Evolutionary conservation across 2,888 invertebrate species (phyloP).

Genomic region (Pediacus dermestoides): DNA sequence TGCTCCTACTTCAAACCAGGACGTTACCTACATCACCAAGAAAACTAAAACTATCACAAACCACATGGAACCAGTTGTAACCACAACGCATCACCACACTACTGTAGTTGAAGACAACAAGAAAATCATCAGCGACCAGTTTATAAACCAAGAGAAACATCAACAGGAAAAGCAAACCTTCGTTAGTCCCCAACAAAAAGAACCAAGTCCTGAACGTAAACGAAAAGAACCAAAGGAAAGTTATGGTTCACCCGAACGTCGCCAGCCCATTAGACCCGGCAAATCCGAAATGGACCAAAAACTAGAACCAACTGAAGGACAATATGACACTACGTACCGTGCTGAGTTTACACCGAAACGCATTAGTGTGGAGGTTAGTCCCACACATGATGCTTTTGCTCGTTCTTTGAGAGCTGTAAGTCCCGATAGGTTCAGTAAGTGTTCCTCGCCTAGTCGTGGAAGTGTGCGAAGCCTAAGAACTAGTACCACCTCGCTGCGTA

Average conservation of each 20-base stretch:
- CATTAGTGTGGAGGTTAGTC: slow-evolving; percentile 64
- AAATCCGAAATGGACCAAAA: slow-evolving; percentile 40
- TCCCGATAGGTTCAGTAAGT: slow-evolving; percentile 53
- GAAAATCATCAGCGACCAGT: slow-evolving; percentile 25
- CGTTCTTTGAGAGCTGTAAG: slow-evolving; percentile 66
- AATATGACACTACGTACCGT: slow-evolving; percentile 61
- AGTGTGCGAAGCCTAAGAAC: slow-evolving; percentile 51
- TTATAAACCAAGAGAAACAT: slow-evolving; percentile 33
- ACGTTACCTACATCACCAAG: slow-evolving; percentile 14
- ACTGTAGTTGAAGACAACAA: slow-evolving; percentile 20
- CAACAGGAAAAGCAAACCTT: slow-evolving; percentile 27
- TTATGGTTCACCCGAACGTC: slow-evolving; percentile 32
- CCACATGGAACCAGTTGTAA: too few relatives aligned
- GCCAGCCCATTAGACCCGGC: slow-evolving; percentile 37
- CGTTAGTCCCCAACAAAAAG: slow-evolving; percentile 6
- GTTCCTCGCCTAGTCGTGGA: slow-evolving; percentile 56
- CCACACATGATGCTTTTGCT: slow-evolving; percentile 74
- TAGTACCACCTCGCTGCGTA: slow-evolving; percentile 55
- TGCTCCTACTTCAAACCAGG: too few relatives aligned
- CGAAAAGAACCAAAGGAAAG: slow-evolving; percentile 10
- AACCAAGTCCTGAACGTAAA: neutral
- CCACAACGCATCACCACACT: too few relatives aligned
- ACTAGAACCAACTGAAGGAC: slow-evolving; percentile 46
- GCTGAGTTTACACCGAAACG: slow-evolving; percentile 56
- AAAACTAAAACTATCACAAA: slow-evolving; percentile 18